Evolutionary conservation across 2,888 invertebrate species (phyloP).

Genomic region (Thera obeliscata): DNA sequence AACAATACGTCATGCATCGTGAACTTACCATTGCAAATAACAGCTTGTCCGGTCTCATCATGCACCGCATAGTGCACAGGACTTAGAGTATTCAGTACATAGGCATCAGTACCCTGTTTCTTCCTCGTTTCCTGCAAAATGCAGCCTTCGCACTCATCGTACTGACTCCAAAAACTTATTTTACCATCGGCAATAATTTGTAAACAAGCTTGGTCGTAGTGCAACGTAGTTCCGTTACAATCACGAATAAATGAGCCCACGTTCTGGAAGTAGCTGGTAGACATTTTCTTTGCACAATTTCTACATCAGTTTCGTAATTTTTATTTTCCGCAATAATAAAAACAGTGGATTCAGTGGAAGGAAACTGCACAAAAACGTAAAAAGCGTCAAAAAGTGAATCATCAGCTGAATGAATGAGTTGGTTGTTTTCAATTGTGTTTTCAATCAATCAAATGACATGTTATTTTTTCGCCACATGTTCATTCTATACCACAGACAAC

Average conservation of each 20-base stretch:
- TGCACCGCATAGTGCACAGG: conserved; percentile 64
- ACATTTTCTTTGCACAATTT: conserved; percentile 55
- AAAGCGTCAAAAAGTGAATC: conserved; percentile 43
- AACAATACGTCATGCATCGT: conserved; percentile 39
- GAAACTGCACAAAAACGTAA: conserved; percentile 41
- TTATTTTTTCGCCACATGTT: conserved; percentile 1
- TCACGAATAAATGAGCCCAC: conserved; percentile 68
- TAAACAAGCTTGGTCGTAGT: conserved; percentile 77
- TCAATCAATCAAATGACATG: conserved; percentile 24
- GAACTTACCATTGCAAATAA: conserved; percentile 67
- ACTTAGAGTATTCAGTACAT: conserved; percentile 66
- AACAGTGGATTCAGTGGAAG: conserved; percentile 43
- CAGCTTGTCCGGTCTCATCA: conserved; percentile 52
- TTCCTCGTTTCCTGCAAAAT: conserved; percentile 55
- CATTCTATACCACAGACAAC: not conserved
- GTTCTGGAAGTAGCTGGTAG: conserved; percentile 66
- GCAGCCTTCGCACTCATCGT: conserved; percentile 76
- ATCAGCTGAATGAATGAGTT: conserved; percentile 31
- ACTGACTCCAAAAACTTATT: conserved; percentile 73
- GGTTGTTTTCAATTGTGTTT: not conserved
- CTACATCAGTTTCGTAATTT: conserved; percentile 52
- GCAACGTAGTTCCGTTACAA: conserved; percentile 64
- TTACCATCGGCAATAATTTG: conserved; percentile 62
- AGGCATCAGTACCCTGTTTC: conserved; percentile 49
- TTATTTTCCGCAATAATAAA: conserved; percentile 41